A percentile compares a stretch with the other conserved stretches of the same genome.
phyloP scores from a whole-genome alignment of 1,140 invertebrate species.

The Lepidurus couesii region DNA sequence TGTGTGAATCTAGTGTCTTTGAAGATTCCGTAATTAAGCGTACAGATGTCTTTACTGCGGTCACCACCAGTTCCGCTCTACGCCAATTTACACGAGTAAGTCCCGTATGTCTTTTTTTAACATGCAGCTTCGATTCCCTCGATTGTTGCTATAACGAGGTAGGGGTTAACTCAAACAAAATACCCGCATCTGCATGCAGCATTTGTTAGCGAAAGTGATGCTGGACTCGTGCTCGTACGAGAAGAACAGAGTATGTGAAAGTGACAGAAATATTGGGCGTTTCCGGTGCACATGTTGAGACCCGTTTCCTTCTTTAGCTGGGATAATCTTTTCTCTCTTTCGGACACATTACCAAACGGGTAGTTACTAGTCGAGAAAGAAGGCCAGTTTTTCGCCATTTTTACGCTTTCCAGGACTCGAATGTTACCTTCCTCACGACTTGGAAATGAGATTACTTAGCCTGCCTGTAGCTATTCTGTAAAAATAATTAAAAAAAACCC shows the following conservation, averaged over 20 bases:
- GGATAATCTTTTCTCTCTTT: neutral
- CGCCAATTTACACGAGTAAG: slow-evolving; percentile 14
- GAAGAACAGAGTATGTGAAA: neutral
- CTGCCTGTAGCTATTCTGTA: too few species aligned
- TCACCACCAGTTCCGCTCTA: slow-evolving; percentile 18
- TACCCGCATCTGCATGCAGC: too few species aligned
- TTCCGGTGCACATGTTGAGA: neutral
- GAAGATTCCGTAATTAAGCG: neutral
- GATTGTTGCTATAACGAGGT: too few species aligned
- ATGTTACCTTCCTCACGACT: too few species aligned
- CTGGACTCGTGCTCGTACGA: neutral
- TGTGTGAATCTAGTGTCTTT: neutral
- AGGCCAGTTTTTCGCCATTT: neutral
- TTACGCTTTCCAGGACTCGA: too few species aligned
- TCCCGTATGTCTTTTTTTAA: neutral
- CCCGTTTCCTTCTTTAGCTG: neutral
- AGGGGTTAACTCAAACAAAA: too few species aligned
- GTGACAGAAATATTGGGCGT: neutral
- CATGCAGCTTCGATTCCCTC: neutral
- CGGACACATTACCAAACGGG: neutral
- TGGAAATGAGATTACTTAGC: too few species aligned
- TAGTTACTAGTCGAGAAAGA: neutral
- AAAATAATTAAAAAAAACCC: too few species aligned
- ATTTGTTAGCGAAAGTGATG: too few species aligned
- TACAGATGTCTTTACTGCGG: neutral